Percentiles rank a stretch among this genome's conserved stretches.
Evolutionary conservation across 2,113 vertebrate species (phyloP).

Genomic region (Euleptes europaea): DNA sequence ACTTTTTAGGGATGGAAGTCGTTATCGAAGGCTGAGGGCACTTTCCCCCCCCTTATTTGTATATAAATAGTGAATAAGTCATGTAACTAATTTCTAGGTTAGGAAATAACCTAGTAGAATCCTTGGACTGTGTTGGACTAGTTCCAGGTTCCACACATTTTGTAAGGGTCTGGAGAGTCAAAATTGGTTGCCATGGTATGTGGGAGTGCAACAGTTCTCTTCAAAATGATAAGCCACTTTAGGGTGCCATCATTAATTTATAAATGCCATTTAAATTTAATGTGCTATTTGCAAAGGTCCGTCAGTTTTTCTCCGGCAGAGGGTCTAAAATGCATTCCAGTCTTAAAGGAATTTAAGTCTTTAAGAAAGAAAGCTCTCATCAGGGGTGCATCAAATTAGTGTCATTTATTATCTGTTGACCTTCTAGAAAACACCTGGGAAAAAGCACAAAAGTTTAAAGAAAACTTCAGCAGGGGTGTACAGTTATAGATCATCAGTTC

Average conservation of each 20-base stretch:
- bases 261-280: not conserved
- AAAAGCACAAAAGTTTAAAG: conserved; percentile 11
- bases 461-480: not conserved
- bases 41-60: not conserved
- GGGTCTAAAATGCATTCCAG: conserved; percentile 3
- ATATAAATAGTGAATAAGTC: rapidly evolving
- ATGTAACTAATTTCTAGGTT: not conserved
- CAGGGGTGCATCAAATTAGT: not conserved
- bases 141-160: not conserved
- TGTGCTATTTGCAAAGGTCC: not conserved
- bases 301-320: not conserved
- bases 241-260: conserved; percentile 15
- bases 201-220: conserved; percentile 5
- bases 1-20: not conserved
- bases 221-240: conserved; percentile 19
- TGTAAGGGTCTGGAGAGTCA: not conserved
- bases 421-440: conserved; percentile 1
- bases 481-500: not conserved
- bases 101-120: not conserved
- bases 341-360: conserved; percentile 16
- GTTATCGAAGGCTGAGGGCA: not conserved
- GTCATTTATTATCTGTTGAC: conserved; percentile 14
- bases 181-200: not conserved
- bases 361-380: conserved; percentile 5
- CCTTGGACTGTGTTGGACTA: not conserved